Percentiles rank a stretch among this genome's conserved stretches.
Evolutionary conservation across 2,113 vertebrate species (phyloP).

Genomic region (Amphiprion ocellaris): DNA sequence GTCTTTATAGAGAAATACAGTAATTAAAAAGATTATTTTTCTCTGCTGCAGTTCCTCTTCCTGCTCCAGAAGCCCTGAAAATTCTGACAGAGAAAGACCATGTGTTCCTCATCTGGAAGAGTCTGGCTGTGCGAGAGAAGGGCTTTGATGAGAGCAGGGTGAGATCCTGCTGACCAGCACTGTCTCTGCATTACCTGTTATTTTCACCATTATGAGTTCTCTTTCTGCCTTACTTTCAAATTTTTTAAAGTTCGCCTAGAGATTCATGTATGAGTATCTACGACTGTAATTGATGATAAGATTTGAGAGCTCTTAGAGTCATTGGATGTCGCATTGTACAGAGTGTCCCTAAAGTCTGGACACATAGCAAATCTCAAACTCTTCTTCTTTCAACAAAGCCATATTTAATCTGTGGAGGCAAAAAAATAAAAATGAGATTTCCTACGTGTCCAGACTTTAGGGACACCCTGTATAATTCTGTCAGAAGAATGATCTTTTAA

Average conservation of each 20-base stretch:
- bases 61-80: constrained; percentile 95
- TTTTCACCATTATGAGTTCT: not conserved
- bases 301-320: not conserved
- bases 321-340: not conserved
- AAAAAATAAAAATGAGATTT: too few species aligned
- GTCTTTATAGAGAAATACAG: not conserved
- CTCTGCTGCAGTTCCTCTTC: constrained; percentile 86
- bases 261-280: too few species aligned
- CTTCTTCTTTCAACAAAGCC: too few species aligned
- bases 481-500: not conserved
- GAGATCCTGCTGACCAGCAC: constrained; percentile 60
- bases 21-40: not conserved
- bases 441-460: too few species aligned
- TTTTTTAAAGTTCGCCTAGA: not conserved
- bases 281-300: too few species aligned
- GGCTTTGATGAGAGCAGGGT: constrained; percentile 95
- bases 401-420: too few species aligned
- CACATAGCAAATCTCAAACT: too few species aligned
- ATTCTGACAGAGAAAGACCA: constrained; percentile 94
- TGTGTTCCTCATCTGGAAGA: constrained; percentile 96
- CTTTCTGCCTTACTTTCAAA: not conserved
- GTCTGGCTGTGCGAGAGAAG: constrained; percentile 92
- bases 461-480: not conserved
- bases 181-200: too few species aligned
- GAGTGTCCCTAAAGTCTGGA: too few species aligned